Evolutionary conservation across 2,888 invertebrate genomes (phyloP).

Genomic region (Pimpla rufipes): DNA sequence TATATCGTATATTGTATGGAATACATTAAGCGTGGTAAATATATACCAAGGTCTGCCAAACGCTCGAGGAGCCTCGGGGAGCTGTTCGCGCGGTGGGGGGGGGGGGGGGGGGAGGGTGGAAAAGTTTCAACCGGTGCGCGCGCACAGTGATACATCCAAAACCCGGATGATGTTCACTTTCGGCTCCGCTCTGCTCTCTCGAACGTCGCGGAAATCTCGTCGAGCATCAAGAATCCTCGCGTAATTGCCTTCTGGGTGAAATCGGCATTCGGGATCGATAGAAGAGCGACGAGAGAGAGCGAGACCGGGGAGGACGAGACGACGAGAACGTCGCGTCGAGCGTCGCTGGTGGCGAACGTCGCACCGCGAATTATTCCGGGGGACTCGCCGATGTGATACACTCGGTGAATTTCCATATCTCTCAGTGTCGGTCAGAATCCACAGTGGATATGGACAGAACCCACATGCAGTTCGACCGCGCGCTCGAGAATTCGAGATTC

Average conservation of each 20-base stretch:
- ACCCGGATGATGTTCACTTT: conserved; percentile 6
- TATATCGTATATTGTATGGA: not conserved
- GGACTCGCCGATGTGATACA: conserved; percentile 31
- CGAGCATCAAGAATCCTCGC: conserved; percentile 31
- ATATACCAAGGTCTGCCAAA: conserved; percentile 1
- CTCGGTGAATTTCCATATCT: conserved; percentile 21
- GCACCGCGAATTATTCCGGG: conserved; percentile 28
- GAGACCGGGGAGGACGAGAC: conserved; percentile 11
- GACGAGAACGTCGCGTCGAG: conserved; percentile 23
- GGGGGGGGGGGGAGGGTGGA: too few relatives aligned
- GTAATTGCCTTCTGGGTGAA: conserved; percentile 48
- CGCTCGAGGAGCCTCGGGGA: not conserved
- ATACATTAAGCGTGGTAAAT: conserved; percentile 19
- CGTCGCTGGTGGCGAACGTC: conserved; percentile 13
- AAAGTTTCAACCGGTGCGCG: conserved; percentile 10
- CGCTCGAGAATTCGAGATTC: conserved; percentile 38
- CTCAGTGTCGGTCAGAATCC: not conserved
- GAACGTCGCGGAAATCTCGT: conserved; percentile 20
- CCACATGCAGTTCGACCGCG: not conserved
- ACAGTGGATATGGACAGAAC: not conserved
- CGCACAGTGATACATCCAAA: conserved; percentile 2
- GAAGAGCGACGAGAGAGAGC: not conserved
- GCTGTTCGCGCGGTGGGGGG: too few relatives aligned
- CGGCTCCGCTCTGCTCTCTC: conserved; percentile 26
- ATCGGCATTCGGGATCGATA: conserved; percentile 45